phyloP scores from a whole-genome alignment of 2,888 invertebrate genomes.

The Campoletis raptor region DNA sequence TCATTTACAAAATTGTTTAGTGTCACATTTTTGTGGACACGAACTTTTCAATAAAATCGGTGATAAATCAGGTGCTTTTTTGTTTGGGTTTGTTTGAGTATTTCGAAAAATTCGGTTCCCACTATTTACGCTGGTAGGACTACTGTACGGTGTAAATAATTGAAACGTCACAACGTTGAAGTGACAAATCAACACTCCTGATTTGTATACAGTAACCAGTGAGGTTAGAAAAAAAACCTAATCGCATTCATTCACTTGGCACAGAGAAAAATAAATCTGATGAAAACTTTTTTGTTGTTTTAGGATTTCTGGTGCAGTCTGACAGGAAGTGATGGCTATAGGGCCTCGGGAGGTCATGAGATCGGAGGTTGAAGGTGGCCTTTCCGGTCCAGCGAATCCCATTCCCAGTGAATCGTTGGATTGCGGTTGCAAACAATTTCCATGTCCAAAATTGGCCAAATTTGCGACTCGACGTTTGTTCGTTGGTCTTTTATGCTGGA shows the following conservation, averaged over 20 bases:
- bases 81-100: too few species aligned
- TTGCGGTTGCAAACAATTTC: slow-evolving; percentile 81
- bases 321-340: slow-evolving; percentile 76
- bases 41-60: background rate
- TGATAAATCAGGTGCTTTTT: background rate
- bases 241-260: background rate
- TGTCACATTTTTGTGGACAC: background rate
- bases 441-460: slow-evolving; percentile 80
- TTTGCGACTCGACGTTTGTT: slow-evolving; percentile 81
- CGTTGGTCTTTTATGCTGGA: slow-evolving; percentile 78
- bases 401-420: slow-evolving; percentile 81
- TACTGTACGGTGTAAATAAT: background rate
- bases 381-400: slow-evolving; percentile 82
- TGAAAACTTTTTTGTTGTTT: background rate
- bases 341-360: slow-evolving; percentile 80
- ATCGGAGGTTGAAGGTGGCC: slow-evolving; percentile 79
- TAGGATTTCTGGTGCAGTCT: slow-evolving; percentile 5
- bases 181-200: background rate
- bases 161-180: background rate
- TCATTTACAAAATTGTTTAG: slow-evolving; percentile 14
- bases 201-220: background rate
- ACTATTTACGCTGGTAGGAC: background rate
- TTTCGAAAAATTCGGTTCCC: background rate
- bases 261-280: background rate
- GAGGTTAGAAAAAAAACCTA: background rate